These are phyloP conservation scores for Hydrocynus forskahlii DNA, from an alignment of 2,797 vertebrate species.

Conservation along the genomic window DNA sequence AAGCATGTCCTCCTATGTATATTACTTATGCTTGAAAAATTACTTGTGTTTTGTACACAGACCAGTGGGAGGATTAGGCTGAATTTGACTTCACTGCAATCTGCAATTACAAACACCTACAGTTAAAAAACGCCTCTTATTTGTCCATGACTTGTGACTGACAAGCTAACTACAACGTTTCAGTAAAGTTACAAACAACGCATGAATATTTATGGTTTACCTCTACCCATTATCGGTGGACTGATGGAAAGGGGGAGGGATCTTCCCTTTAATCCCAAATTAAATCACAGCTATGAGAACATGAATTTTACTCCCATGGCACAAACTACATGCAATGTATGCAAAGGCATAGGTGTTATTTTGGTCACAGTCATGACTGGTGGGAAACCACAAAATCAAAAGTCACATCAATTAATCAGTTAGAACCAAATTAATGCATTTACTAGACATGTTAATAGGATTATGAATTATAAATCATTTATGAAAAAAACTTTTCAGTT, in stretches of 20 bases:
- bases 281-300: background rate
- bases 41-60: background rate
- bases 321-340: no score
- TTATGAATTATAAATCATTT: no score
- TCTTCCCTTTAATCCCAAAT: background rate
- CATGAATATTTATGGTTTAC: background rate
- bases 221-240: constrained; percentile 9
- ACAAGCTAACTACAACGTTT: background rate
- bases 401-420: no score
- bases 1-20: constrained; percentile 1
- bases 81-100: constrained; percentile 33
- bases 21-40: background rate
- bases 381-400: no score
- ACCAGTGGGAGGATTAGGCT: constrained; percentile 1
- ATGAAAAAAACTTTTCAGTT: no score
- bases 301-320: background rate
- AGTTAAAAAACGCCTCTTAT: constrained; percentile 28
- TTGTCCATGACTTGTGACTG: constrained; percentile 19
- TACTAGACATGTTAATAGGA: no score
- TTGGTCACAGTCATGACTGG: no score
- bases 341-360: no score
- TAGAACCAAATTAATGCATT: no score
- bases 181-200: background rate
- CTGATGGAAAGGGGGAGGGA: background rate
- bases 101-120: constrained; percentile 34